Evolutionary conservation across 2,113 vertebrate species (phyloP), one percentile per base, ranked within the genome.

Genomic region (Falco punctatus): DNA sequence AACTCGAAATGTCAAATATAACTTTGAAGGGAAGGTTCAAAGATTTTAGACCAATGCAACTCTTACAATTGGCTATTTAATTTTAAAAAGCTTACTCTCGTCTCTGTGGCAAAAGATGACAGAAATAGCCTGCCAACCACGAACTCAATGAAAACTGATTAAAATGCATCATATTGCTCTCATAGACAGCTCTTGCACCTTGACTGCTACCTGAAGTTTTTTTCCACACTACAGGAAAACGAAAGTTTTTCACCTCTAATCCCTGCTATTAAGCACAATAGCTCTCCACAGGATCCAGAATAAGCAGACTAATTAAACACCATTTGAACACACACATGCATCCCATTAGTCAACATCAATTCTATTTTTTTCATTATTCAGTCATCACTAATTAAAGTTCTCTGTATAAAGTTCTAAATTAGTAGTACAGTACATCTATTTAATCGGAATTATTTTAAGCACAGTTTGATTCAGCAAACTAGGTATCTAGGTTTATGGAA

Each of bases 391-490:
- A 91, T 81, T 92, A 87, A 84, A 91, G 87, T 55, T 75, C 87
- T 75, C 87, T 52, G 52, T 26, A 40, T 69, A 81, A 87, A 35
- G 35, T 49, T 74, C 59, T 88, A 89, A 86, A 92, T 71, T 62
- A 94, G 70, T 70, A 78, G 59, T 62, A 48, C 15, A 48, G 69
- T 62, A 91, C 49, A 49, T 81, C 54, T 78, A 87, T 64, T 91
- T 91, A 81, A 90, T n/a, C 4, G 2, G 54, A 75, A 87, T 67
- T 91, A 94, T 85, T 96, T 92, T 80, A 92, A 92, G 58, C 82
- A 92, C 48, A 74, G 73, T 71, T 86, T 62, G 86, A 94, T 57
- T 81, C 52, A 3, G 3, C 40, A 90, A 92, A 87, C 18, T 65
- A 54, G 11, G 12, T 49, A 90, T 11, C 52, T n/a, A 61, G 33